Base-by-base conservation (phyloP, 2,113 vertebrate species). In the Ginglymostoma cirratum region DNA sequence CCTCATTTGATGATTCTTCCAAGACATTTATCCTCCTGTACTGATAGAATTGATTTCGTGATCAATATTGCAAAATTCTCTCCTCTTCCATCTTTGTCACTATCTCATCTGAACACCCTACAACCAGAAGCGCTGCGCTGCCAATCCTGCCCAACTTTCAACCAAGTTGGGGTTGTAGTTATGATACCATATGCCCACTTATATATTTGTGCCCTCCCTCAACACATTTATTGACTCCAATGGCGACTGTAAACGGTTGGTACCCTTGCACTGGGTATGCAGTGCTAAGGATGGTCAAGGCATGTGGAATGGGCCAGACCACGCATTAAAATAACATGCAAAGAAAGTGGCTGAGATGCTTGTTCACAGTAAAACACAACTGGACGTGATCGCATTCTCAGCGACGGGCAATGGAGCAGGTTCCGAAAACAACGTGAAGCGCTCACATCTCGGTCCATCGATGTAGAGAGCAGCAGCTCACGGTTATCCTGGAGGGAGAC, bases 391-490 rank as follows among this genome's bases (percentile, higher is more conserved):
- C 38, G 78, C 15, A 0, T 42, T 38, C n/a, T 42, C n/a, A 80
- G 78, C 0, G 27, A 76, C 30, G 34, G 10, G 10, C 3, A 76
- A 27, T 21, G 14, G n/a, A 42, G 17, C 80, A 83, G 80, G 14
- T 5, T 61, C 12, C 4, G 10, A 21, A 17, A 21, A 42, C 42
- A 24, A 10, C 2, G 3, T 2, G n/a, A 61, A 96, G 38, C 89
- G 96, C 98, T 97, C 97, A 99, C 99, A 96, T 99, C 98, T 97
- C 99, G 97, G 97, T 99, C 99, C 99, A 99, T 99, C 90, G 99
- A 99, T 19, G 98, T 99, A 97, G 99, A 99, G 96, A 99, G 96
- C 66, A 99, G 98, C 55, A 99, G 97, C 96, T 98, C 97, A 42
- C 95, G 97, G 96, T 97, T 96, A 48, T 97, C 98, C 66, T 98